Base-by-base conservation (phyloP, 2,888 invertebrate genomes). In the Lingula anatina region DNA sequence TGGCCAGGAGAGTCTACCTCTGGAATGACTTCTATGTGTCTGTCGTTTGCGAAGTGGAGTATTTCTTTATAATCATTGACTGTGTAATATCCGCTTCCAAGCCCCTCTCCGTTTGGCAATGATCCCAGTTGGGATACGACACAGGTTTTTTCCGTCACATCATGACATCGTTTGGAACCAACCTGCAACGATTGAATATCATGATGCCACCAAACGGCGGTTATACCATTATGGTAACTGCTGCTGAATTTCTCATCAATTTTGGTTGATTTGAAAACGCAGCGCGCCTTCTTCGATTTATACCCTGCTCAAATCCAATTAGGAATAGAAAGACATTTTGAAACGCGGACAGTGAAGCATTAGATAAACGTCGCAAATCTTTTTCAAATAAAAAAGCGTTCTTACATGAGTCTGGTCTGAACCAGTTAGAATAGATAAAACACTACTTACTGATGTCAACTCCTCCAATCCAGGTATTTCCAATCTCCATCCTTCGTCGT, bases 401-500 rank as follows among this genome's bases (percentile, higher is more conserved):
- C n/a, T n/a, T n/a, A n/a, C n/a, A n/a, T n/a, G n/a, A n/a, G n/a
- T n/a, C n/a, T n/a, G n/a, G n/a, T 15, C 31, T 12, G 31, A 31
- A 15, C 7, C 7, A 12, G 31, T 12, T 7, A 15, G 15, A 15
- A 31, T 7, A 31, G 15, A 12, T n/a, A n/a, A n/a, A n/a, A n/a
- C n/a, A n/a, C n/a, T n/a, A n/a, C 47, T 23, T 49, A 73, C 73
- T 55, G 64, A 43, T 2, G 70, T 73, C 3, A 75, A 56, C 53
- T 73, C 71, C 15, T 64, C 64, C 12, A 75, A 49, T 2, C 65
- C 73, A 0, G 68, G 70, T 1, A 75, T 72, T 48, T 75, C 67
- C 0, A 75, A 53, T 25, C 74, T 54, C 73, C 73, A 74, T 0
- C 69, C 74, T 51, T 74, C 71, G 51, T 75, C 75, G 38, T 75